Base-by-base conservation (phyloP, 64 coral and sea anemone species). In the Porites australiensis region DNA sequence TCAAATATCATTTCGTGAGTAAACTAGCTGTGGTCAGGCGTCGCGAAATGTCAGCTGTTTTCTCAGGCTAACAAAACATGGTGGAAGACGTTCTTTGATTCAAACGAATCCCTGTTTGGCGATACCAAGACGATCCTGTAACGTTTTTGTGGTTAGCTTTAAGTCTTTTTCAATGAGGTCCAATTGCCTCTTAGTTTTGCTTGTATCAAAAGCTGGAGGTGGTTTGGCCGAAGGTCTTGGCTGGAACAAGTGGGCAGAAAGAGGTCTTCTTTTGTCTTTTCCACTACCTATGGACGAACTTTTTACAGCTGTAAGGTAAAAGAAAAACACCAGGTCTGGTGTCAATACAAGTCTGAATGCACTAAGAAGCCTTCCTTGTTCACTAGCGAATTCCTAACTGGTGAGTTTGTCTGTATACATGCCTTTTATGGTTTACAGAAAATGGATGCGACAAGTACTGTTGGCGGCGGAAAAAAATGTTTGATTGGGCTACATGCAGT, bases 141-240 rank as follows among this genome's bases (percentile, higher is more conserved):
- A 70, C 18, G 44, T 57, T 61, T 92, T 92, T 8, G 90, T 92
- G 18, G 90, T 92, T n/a, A 49, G 70, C 78, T 78, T 92, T 19
- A 92, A 87, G 74, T 92, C 90, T 11, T 58, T 92, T 19, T 92
- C 90, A 52, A 92, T 92, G 50, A 87, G 22, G 66, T 92, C 90
- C 45, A 92, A 23, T 54, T 86, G 90, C 52, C 64, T 9, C 53
- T 82, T 67, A 19, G 81, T 86, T 75, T 69, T 86, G 59, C 57
- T 53, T 60, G 79, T 46, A 46, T 72, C 68, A n/a, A 88, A 88
- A 22, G 44, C 16, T 64, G 54, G 61, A 22, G 90, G 72, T 13
- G 82, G 71, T 44, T 86, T 92, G 65, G 19, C 45, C 79, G 59
- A 22, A 11, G 64, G 8, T 18, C 50, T 92, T 22, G 89, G 47